These are phyloP conservation scores for Oceanodroma tethys DNA, from an alignment of 2,113 vertebrate species.

Conservation along the genomic window DNA sequence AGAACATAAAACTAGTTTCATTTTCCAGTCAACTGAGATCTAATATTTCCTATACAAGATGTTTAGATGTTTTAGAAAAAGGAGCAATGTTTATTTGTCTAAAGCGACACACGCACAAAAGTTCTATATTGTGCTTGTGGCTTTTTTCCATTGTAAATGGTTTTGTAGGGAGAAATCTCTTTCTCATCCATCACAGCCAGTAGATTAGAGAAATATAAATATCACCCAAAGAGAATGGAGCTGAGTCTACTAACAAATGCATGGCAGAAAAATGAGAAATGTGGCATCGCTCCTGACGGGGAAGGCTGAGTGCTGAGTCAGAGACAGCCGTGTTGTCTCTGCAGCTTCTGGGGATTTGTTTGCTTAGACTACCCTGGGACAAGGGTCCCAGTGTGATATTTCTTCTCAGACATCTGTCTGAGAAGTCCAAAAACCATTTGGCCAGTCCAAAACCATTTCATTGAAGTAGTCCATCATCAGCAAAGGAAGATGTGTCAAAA, in stretches of 20 bases:
- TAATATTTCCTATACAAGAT: slow-evolving; percentile 44
- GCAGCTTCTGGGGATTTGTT: background rate
- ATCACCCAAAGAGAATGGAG: background rate
- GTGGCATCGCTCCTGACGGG: background rate
- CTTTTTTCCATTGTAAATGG: slow-evolving; percentile 48
- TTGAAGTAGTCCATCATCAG: background rate
- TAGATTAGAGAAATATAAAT: slow-evolving; percentile 53
- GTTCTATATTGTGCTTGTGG: slow-evolving; percentile 3
- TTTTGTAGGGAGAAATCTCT: slow-evolving; percentile 35
- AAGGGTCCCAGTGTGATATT: background rate
- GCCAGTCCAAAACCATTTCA: background rate
- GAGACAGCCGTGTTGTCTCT: background rate
- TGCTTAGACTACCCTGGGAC: background rate
- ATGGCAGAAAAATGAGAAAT: background rate
- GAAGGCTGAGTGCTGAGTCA: background rate
- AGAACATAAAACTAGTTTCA: slow-evolving; percentile 49
- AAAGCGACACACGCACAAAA: background rate
- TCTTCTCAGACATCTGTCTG: background rate
- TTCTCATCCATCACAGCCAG: background rate
- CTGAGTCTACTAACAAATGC: background rate
- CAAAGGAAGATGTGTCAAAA: background rate
- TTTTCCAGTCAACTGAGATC: slow-evolving; percentile 29
- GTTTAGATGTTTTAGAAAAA: slow-evolving; percentile 6
- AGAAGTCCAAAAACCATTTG: no score
- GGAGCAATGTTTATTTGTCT: slow-evolving; percentile 36